Evolutionary conservation across 2,797 vertebrate genomes (phyloP), one percentile per base, ranked within the genome.

Genomic region (Takifugu rubripes): DNA sequence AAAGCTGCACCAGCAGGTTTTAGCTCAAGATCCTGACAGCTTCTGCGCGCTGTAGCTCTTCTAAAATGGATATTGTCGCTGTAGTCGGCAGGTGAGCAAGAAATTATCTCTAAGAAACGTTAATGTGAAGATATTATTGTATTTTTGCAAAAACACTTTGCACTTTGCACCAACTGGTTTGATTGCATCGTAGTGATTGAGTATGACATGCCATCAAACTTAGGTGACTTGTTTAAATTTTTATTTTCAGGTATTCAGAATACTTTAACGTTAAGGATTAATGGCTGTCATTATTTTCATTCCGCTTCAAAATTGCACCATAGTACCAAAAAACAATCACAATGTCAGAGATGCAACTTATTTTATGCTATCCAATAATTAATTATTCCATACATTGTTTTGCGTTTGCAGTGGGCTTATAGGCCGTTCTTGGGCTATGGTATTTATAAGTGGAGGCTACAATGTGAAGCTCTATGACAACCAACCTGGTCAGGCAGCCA

Each of bases 401-500:
- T 63, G 21, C 54, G 46, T 69, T 62, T 25, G 53, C 52, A 99
- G 97, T 31, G 97, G 97, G 25, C 90, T 99, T 58, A 97, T 99
- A 12, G 97, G 97, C 45, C 83, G 92, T 58, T 98, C 94, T 75
- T 99, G 97, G 97, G 91, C 95, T 2, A 97, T 97, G 95, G 85
- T 97, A 62, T 98, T 98, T 83, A 79, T 90, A 78, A 91, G 94
- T 51, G 96, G 91, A 83, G 96, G 96, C 72, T 94, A 92, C 83
- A 87, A 56, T 56, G 95, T 99, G 70, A 94, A 89, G 71, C 91
- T 99, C 62, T 96, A 93, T 67, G 97, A 99, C 86, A 88, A 94
- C 81, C 92, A 92, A 62, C 89, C 93, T 44, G 91, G 91, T 52
- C 94, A 95, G 79, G 88, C 96, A 59, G 83, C 89, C 26, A 84